Percentiles rank a stretch among this genome's conserved stretches.
Conservation (phyloP, 2,797 vertebrate genomes). For the Geotrypetes seraphini region DNA sequence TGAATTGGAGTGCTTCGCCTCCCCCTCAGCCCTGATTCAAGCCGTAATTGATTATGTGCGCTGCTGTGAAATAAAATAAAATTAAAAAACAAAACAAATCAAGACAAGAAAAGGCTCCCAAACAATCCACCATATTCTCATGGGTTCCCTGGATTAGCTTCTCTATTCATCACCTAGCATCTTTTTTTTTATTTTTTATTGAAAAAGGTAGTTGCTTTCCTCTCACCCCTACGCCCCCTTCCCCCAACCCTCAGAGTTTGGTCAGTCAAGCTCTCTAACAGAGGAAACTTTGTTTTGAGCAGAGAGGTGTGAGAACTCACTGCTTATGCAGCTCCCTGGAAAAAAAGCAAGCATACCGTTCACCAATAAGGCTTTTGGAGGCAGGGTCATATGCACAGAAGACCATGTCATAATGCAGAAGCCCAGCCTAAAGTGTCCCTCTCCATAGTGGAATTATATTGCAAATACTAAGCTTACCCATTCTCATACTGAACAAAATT, state of each 20-base stretch:
- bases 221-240: conserved; percentile 19
- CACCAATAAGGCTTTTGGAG: neutral
- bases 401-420: no score
- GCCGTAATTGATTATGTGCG: conserved; percentile 97
- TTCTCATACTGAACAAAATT: conserved; percentile 2
- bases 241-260: neutral
- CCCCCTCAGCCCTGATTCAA: conserved; percentile 63
- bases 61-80: conserved; percentile 70
- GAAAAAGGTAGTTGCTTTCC: conserved; percentile 48
- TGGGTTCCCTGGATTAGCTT: conserved; percentile 46
- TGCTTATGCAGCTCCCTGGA: neutral
- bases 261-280: neutral
- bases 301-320: neutral
- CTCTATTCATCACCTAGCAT: conserved; percentile 54
- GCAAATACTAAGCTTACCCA: no score
- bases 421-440: neutral
- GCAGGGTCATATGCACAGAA: neutral
- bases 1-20: conserved; percentile 78
- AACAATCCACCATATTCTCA: conserved; percentile 41
- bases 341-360: neutral
- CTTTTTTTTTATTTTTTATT: no score
- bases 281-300: neutral
- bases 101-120: conserved; percentile 51
- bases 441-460: neutral
- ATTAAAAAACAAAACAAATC: conserved; percentile 41